Evolutionary conservation across 2,888 invertebrate genomes (phyloP).

Genomic region (Ichneumoninae sp.): DNA sequence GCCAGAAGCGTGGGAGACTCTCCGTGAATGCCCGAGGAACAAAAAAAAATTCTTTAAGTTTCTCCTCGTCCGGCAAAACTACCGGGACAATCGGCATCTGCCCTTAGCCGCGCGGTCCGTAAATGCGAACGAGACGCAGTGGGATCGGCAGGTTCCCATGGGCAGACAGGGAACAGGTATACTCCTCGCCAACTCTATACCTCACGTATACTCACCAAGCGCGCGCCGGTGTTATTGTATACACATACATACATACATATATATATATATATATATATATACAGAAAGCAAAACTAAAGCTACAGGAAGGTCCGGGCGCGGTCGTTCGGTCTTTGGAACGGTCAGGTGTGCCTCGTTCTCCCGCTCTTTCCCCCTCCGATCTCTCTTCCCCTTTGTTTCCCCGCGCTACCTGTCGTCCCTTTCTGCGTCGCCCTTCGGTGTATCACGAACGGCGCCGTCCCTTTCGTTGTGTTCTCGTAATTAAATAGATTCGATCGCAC

Average conservation of each 20-base stretch:
- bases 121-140: slow-evolving; percentile 64
- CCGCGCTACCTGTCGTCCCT: slow-evolving; percentile 6
- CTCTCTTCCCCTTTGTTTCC: background rate
- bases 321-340: slow-evolving; percentile 16
- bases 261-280: background rate
- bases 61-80: slow-evolving; percentile 24
- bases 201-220: background rate
- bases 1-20: slow-evolving; percentile 35
- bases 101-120: slow-evolving; percentile 41
- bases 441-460: background rate
- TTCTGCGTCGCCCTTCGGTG: slow-evolving; percentile 20
- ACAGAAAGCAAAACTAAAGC: slow-evolving; percentile 14
- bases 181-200: slow-evolving; percentile 14
- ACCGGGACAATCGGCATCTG: slow-evolving; percentile 77
- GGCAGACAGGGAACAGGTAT: slow-evolving; percentile 68
- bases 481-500: slow-evolving; percentile 53
- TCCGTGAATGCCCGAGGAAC: background rate
- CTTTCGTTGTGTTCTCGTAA: slow-evolving; percentile 49
- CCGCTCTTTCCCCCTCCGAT: slow-evolving; percentile 10
- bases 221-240: background rate
- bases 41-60: background rate
- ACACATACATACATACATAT: background rate
- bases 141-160: slow-evolving; percentile 73
- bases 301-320: slow-evolving; percentile 1
- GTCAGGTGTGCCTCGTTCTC: slow-evolving; percentile 70